A percentile compares a stretch with the other conserved stretches of the same genome.
Evolutionary conservation across 1,140 invertebrate species (phyloP).

Genomic region (Drosophila yakuba): DNA sequence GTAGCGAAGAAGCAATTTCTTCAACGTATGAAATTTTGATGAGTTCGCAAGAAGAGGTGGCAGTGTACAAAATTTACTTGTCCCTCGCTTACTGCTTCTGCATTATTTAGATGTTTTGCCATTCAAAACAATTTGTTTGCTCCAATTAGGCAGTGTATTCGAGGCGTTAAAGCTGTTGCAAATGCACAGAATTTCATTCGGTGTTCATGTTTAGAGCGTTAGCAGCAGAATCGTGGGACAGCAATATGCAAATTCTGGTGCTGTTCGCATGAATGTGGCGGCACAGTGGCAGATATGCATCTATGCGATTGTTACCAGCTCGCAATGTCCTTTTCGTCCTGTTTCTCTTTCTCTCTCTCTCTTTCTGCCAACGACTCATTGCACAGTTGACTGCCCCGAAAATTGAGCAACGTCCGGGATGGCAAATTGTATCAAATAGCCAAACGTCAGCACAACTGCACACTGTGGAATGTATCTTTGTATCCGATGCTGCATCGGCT

Average conservation of each 20-base stretch:
- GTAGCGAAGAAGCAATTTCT: slow-evolving; percentile 30
- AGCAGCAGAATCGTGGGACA: slow-evolving; percentile 1
- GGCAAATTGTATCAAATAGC: slow-evolving; percentile 64
- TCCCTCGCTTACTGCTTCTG: slow-evolving; percentile 33
- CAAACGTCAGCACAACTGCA: slow-evolving; percentile 45
- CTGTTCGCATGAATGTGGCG: slow-evolving; percentile 23
- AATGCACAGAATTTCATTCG: background rate
- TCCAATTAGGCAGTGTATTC: slow-evolving; percentile 4
- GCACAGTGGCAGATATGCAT: slow-evolving; percentile 36
- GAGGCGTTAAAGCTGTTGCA: background rate
- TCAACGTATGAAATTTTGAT: slow-evolving; percentile 72
- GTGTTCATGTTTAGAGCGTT: slow-evolving; percentile 22
- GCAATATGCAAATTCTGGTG: slow-evolving; percentile 61
- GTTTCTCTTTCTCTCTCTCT: too few relatives aligned
- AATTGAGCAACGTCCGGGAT: slow-evolving; percentile 54
- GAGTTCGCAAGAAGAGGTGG: slow-evolving; percentile 32
- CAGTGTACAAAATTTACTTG: slow-evolving; percentile 16
- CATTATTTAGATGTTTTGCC: slow-evolving; percentile 69
- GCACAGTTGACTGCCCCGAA: slow-evolving; percentile 49
- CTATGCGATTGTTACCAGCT: slow-evolving; percentile 28
- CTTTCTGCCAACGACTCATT: slow-evolving; percentile 32
- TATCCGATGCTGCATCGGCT: slow-evolving; percentile 23
- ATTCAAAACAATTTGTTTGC: slow-evolving; percentile 27
- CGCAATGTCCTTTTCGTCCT: slow-evolving; percentile 18
- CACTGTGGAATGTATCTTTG: slow-evolving; percentile 37